These are phyloP conservation scores for Ictalurus punctatus DNA, from an alignment of 2,113 vertebrate species.

Conservation along the genomic window DNA sequence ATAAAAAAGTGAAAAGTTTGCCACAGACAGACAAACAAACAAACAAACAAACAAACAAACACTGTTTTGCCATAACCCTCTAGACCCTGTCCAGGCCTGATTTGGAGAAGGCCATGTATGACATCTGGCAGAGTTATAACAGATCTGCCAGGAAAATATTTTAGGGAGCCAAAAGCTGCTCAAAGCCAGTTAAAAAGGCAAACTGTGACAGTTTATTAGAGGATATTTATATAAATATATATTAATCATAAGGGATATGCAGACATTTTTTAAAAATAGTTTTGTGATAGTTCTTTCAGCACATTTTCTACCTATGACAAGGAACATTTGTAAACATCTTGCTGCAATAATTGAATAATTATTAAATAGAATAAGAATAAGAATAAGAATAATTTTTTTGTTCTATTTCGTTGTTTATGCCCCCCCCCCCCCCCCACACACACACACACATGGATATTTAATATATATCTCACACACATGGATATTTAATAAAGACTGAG, in stretches of 20 bases:
- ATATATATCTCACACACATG: no score
- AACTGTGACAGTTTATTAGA: neutral
- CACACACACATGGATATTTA: neutral
- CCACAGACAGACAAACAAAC: neutral
- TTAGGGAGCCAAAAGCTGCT: neutral
- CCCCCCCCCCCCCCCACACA: no score
- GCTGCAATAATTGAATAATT: neutral
- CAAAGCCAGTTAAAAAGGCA: neutral
- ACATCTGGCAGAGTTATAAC: constrained; percentile 10
- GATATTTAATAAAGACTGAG: neutral
- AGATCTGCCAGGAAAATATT: neutral
- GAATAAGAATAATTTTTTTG: neutral
- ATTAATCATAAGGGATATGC: neutral
- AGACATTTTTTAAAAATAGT: neutral
- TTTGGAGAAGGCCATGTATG: neutral
- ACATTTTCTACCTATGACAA: neutral
- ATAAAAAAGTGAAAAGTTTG: neutral
- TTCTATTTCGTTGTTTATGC: neutral
- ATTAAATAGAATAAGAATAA: no score
- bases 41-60: neutral
- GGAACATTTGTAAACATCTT: neutral
- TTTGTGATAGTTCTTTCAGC: neutral
- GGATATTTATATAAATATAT: neutral
- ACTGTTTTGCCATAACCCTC: neutral
- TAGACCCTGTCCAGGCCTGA: neutral